Percentiles rank a stretch among this genome's conserved stretches.
phyloP scores from a whole-genome alignment of 2,888 invertebrate species.

The Lasioglossum morio region DNA sequence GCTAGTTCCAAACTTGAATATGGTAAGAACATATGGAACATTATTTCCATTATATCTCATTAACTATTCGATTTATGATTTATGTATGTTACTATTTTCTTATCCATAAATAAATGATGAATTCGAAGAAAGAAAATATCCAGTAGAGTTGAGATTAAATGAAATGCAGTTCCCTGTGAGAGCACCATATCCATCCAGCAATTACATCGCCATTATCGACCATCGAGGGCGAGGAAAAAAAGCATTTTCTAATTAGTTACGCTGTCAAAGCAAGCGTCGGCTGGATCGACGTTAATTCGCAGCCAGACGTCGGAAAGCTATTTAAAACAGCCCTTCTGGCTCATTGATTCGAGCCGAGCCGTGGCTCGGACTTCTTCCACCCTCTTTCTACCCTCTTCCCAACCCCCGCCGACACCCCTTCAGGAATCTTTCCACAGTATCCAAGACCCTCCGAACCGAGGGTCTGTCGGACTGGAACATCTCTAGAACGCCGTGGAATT shows the following conservation, averaged over 20 bases:
- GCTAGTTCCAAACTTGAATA: no score
- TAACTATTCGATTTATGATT: no score
- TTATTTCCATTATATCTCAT: no score
- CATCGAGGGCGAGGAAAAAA: background rate
- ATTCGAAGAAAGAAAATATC: background rate
- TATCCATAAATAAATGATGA: background rate
- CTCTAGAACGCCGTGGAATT: conserved; percentile 26
- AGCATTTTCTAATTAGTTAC: conserved; percentile 30
- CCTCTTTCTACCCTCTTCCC: background rate
- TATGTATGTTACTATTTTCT: background rate
- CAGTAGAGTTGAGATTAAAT: background rate
- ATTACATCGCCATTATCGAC: conserved; percentile 8
- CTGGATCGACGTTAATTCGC: conserved; percentile 15
- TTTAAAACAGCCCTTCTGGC: conserved; percentile 20
- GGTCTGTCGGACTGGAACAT: conserved; percentile 1
- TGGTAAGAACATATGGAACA: no score
- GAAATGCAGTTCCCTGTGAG: background rate
- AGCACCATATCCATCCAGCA: background rate
- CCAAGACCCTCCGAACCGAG: background rate
- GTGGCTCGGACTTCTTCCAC: background rate
- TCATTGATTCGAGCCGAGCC: conserved; percentile 13
- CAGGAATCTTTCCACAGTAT: background rate
- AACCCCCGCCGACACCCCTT: no score
- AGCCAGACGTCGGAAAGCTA: background rate
- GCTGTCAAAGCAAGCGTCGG: background rate